A percentile compares a stretch with the other conserved stretches of the same genome.
phyloP scores from a whole-genome alignment of 2,888 invertebrate genomes.

The Oxycera nigricornis region DNA sequence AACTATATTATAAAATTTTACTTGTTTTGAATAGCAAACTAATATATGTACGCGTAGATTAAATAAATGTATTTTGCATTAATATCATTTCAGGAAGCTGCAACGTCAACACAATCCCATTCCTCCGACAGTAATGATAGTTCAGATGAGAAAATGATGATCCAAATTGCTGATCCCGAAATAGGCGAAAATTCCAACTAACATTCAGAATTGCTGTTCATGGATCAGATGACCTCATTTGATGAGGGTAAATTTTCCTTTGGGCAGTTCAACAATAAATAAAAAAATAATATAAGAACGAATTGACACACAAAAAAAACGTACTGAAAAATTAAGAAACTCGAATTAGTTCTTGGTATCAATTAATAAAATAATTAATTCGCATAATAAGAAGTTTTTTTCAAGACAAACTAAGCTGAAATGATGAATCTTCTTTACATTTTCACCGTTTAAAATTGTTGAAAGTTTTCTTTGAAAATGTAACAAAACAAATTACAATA shows the following conservation, averaged over 20 bases:
- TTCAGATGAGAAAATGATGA: slow-evolving; percentile 78
- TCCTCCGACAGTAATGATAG: slow-evolving; percentile 75
- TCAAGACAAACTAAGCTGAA: background rate
- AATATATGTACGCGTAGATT: too few relatives aligned
- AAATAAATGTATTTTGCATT: too few relatives aligned
- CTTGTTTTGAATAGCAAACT: too few relatives aligned
- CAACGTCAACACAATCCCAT: slow-evolving; percentile 76
- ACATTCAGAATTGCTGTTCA: slow-evolving; percentile 66
- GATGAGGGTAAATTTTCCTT: slow-evolving; percentile 43
- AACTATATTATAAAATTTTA: too few relatives aligned
- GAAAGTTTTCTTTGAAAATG: too few relatives aligned
- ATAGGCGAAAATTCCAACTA: slow-evolving; percentile 61
- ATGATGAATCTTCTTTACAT: background rate
- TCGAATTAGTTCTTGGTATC: background rate
- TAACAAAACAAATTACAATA: too few relatives aligned
- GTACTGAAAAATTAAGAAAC: slow-evolving; percentile 1
- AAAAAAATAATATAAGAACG: slow-evolving; percentile 17
- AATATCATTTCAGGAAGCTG: slow-evolving; percentile 67
- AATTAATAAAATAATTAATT: background rate
- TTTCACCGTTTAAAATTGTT: background rate
- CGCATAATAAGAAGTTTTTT: background rate
- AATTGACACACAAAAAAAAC: background rate
- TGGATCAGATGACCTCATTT: slow-evolving; percentile 68
- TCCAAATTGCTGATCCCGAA: slow-evolving; percentile 52
- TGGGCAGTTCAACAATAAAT: slow-evolving; percentile 46